A percentile compares a stretch with the other conserved stretches of the same genome.
Evolutionary conservation across 2,113 vertebrate genomes (phyloP).

Genomic region (Tragelaphus imberbis): DNA sequence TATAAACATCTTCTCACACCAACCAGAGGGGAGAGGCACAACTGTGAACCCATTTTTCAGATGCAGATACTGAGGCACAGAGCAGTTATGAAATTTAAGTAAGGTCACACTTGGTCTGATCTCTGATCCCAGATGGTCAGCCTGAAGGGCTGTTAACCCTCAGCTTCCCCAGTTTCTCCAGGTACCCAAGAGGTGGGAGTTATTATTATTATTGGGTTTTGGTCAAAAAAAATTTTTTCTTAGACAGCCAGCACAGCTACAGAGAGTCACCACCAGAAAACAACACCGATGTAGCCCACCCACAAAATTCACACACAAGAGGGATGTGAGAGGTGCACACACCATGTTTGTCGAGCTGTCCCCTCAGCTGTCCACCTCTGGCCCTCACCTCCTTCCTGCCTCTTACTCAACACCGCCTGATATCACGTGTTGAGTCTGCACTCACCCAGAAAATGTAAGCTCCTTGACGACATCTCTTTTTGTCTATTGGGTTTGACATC

Average conservation of each 20-base stretch:
- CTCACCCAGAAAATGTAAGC: neutral
- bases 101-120: neutral
- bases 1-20: no score
- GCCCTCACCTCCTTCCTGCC: neutral
- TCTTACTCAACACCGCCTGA: fast-evolving
- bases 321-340: fast-evolving
- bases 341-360: fast-evolving
- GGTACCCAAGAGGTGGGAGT: neutral
- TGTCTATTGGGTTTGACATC: fast-evolving
- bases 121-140: neutral
- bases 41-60: neutral
- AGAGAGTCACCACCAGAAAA: neutral
- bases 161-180: neutral
- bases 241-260: neutral
- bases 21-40: neutral
- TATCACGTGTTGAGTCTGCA: fast-evolving
- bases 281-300: fast-evolving
- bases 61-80: neutral
- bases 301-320: neutral
- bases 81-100: fast-evolving
- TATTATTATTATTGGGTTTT: neutral
- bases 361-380: fast-evolving
- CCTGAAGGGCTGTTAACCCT: neutral
- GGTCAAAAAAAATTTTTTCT: neutral
- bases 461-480: fast-evolving